Evolutionary conservation across 2,797 vertebrate species (phyloP), one percentile per base, ranked within the genome.

Genomic region (Hydrophis major): DNA sequence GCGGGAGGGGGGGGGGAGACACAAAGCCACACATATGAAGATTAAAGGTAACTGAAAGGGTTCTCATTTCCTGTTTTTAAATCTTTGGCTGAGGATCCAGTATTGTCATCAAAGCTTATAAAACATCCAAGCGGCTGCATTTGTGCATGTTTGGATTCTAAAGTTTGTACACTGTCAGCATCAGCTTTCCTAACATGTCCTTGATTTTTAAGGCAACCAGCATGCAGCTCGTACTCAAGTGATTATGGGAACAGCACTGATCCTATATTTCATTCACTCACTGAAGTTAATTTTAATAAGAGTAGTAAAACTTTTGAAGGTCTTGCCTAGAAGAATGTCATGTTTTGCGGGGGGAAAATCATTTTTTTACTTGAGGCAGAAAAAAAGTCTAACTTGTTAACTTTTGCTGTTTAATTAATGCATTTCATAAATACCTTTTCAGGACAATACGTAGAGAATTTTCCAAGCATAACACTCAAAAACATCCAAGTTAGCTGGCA

Each of bases 11-110:
- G 16, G 57, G 22, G 57, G 32, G 32, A 32, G 32, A 32, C 32
- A 22, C 25, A 66, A 90, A 69, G 14, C 53, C 92, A 96, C 97
- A 96, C 96, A 95, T 95, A 95, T 90, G 96, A 97, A 97, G 98
- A 98, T 97, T 97, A 97, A 98, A 98, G 98, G 98, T 99, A 98
- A 98, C 97, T 96, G 92, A 94, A 96, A 93, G 92, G 95, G 93
- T 94, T 95, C 91, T 95, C 94, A n/a, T 95, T 97, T 96, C 93
- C 93, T 96, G 96, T 95, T 95, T 93, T 96, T 95, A 92, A 95
- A 89, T 92, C 94, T 95, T 86, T 93, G 69, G 95, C 96, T 94
- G 91, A 53, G 94, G 91, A 95, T 93, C 94, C 94, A 94, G 95
- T 96, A 95, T 96, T 96, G 96, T 95, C 95, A 93, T 91, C 94